These are phyloP conservation scores for Psilopsiagon aymara DNA, from an alignment of 2,113 vertebrate species.

Conservation along the genomic window DNA sequence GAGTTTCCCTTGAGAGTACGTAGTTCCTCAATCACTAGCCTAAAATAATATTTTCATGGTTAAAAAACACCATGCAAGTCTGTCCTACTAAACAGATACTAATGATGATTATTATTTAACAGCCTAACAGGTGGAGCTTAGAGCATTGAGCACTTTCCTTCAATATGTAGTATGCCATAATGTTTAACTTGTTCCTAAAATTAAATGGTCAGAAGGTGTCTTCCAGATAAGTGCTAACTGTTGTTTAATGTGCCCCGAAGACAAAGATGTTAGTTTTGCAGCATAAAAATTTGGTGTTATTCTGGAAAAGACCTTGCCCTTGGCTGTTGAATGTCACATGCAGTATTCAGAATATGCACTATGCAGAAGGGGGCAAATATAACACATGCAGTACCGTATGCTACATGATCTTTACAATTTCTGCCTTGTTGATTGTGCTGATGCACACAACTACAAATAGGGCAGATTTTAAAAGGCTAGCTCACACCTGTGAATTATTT, in stretches of 20 bases:
- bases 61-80: background rate
- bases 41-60: background rate
- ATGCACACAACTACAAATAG: background rate
- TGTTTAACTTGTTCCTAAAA: background rate
- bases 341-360: background rate
- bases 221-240: background rate
- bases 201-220: background rate
- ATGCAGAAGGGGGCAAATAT: background rate
- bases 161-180: background rate
- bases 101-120: background rate
- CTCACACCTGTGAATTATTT: background rate
- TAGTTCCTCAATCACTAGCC: background rate
- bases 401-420: background rate
- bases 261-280: background rate
- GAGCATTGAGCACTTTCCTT: background rate
- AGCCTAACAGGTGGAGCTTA: background rate
- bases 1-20: background rate
- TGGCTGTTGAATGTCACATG: conserved; percentile 9
- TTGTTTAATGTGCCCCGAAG: background rate
- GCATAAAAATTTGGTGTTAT: background rate
- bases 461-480: background rate
- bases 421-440: background rate
- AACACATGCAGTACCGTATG: background rate
- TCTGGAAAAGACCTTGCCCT: conserved; percentile 44
- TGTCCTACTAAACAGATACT: background rate